Conservation (phyloP, 2,113 vertebrate species). For the Neotragus pygmaeus region DNA sequence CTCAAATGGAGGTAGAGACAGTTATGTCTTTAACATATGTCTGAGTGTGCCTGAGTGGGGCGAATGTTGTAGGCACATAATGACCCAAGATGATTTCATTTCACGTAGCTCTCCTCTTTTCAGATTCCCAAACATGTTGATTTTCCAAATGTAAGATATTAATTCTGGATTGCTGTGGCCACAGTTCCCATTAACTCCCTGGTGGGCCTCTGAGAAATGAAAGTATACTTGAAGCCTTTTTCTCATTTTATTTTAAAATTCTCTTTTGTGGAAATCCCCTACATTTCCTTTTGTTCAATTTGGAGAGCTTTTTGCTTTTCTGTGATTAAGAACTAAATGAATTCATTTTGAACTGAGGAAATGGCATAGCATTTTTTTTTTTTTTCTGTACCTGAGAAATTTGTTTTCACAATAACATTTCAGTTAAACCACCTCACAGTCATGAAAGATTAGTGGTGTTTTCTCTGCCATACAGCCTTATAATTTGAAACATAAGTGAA, state of each 20-base stretch:
- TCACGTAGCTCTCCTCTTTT: neutral
- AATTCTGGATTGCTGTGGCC: neutral
- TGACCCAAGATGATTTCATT: neutral
- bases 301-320: constrained; percentile 57
- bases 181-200: neutral
- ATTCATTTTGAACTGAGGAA: constrained; percentile 72
- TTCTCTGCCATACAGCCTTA: constrained; percentile 68
- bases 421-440: constrained; percentile 65
- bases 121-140: neutral
- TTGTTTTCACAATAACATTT: constrained; percentile 74
- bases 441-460: constrained; percentile 75
- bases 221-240: constrained; percentile 18
- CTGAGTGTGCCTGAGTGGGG: neutral
- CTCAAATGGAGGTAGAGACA: neutral
- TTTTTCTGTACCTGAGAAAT: constrained; percentile 68
- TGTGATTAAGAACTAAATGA: constrained; percentile 75
- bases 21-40: constrained; percentile 45
- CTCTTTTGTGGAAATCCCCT: constrained; percentile 40
- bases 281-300: constrained; percentile 63
- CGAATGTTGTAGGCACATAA: neutral
- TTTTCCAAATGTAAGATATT: constrained; percentile 12
- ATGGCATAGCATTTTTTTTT: constrained; percentile 44
- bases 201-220: neutral
- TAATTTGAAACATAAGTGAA: constrained; percentile 78
- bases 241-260: constrained; percentile 40